A percentile compares a stretch with the other conserved stretches of the same genome.
phyloP scores from a whole-genome alignment of 1,140 invertebrate genomes.

The Ephestia elutella region DNA sequence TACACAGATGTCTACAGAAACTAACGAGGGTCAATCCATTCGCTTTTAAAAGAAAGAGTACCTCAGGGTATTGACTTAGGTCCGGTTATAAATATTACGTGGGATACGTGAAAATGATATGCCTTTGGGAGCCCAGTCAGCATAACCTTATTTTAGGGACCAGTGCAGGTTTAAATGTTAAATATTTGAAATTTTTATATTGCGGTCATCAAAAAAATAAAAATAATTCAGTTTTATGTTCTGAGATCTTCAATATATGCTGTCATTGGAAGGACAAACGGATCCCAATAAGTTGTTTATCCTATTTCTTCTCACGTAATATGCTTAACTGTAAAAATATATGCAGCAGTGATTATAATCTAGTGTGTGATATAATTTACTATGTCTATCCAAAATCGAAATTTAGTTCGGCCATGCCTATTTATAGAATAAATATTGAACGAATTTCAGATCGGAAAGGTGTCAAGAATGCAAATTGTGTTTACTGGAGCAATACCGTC shows the following conservation, averaged over 20 bases:
- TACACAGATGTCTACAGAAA: neutral
- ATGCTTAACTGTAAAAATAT: too few species aligned
- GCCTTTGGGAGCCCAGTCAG: neutral
- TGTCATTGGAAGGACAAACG: too few species aligned
- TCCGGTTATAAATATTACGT: conserved; percentile 9
- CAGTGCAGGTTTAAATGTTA: neutral
- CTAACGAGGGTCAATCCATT: conserved; percentile 1
- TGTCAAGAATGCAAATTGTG: conserved; percentile 45
- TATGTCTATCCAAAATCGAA: neutral
- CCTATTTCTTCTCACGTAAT: too few species aligned
- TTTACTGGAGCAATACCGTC: conserved; percentile 35
- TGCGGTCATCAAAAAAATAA: too few species aligned
- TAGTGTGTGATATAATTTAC: too few species aligned
- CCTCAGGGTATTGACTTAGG: conserved; percentile 9
- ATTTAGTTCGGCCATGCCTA: neutral
- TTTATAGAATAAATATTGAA: conserved; percentile 33
- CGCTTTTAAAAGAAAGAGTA: neutral
- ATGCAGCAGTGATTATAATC: too few species aligned
- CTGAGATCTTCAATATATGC: too few species aligned
- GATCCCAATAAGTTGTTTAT: too few species aligned
- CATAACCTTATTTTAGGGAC: neutral
- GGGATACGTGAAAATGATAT: conserved; percentile 9
- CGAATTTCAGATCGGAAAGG: conserved; percentile 34
- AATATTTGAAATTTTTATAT: neutral
- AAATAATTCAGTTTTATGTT: too few species aligned